Conservation (phyloP, 2,113 vertebrate genomes). For the Accipiter virgatus region DNA sequence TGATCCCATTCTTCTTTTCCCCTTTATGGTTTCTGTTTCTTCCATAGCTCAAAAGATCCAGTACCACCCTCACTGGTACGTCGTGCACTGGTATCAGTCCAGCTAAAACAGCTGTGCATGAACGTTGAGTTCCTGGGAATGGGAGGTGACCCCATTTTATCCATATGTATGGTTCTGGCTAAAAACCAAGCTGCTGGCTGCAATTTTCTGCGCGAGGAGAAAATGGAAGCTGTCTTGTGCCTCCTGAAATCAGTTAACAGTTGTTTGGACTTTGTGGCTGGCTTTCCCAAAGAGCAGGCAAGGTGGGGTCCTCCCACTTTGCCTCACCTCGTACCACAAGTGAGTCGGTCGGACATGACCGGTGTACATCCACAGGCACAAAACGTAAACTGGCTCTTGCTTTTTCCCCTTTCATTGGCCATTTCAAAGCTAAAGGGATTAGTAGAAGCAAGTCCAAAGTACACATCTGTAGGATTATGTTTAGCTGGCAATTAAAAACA, state of each 20-base stretch:
- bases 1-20: not conserved
- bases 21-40: not conserved
- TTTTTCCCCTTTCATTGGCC: not conserved
- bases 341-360: rapidly evolving
- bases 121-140: not conserved
- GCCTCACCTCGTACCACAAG: rapidly evolving
- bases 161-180: not conserved
- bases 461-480: not conserved
- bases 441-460: not conserved
- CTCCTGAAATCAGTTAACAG: not conserved
- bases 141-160: constrained; percentile 55
- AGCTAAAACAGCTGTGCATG: constrained; percentile 46
- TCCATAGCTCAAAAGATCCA: not conserved
- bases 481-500: not conserved
- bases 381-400: not conserved
- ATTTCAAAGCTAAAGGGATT: not conserved
- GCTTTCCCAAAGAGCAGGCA: not conserved
- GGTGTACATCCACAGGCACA: rapidly evolving
- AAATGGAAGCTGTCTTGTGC: not conserved
- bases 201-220: not conserved
- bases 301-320: rapidly evolving
- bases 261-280: not conserved
- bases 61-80: not conserved
- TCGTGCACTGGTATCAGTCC: not conserved
- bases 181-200: constrained; percentile 14